Base-by-base conservation (phyloP, 2,888 invertebrate species). In the Oasisia sp. region DNA sequence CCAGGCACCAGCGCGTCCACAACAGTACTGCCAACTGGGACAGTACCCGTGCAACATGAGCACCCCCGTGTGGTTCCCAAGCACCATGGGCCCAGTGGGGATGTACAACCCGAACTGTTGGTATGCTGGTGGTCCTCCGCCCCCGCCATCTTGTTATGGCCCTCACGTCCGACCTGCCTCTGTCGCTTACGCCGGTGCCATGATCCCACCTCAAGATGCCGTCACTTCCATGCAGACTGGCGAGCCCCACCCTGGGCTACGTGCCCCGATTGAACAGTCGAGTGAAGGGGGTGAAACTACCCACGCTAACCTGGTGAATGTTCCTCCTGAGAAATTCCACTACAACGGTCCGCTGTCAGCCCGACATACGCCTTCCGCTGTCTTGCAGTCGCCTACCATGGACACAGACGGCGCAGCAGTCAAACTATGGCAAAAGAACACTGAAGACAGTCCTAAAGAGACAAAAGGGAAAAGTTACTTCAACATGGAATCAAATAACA, bases 31-130 rank as follows among this genome's bases (percentile, higher is more conserved):
- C 74, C 74, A 74, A 19, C 74, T 74, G 0, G 74, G 74, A 74
- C 74, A 74, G 74, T 74, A 74, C 74, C n/a, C 74, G 27, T 74
- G 74, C 27, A 74, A 74, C 74, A 74, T 74, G 74, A 74, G 74
- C 7, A 74, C 74, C 14, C 74, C 74, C 0, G 27, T 74, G 74
- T 74, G 74, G 74, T 74, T 74, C 74, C 74, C 74, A 27, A 74
- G 74, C 74, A 74, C 74, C 74, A 74, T 74, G 74, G 74, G 74
- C 19, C 74, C 74, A 74, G 74, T 74, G 27, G 74, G 74, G 14
- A 74, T 74, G 74, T 74, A 74, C 74, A 74, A 74, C 74, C 74
- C 74, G 7, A 74, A 74, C 74, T 74, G 74, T 27, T 74, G 74
- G 74, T 74, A 74, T 27, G n/a, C 74, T 7, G 74, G 74, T 19